These are phyloP conservation scores for Thripadectes ignobilis DNA, from an alignment of 2,797 vertebrate genomes.

Conservation along the genomic window DNA sequence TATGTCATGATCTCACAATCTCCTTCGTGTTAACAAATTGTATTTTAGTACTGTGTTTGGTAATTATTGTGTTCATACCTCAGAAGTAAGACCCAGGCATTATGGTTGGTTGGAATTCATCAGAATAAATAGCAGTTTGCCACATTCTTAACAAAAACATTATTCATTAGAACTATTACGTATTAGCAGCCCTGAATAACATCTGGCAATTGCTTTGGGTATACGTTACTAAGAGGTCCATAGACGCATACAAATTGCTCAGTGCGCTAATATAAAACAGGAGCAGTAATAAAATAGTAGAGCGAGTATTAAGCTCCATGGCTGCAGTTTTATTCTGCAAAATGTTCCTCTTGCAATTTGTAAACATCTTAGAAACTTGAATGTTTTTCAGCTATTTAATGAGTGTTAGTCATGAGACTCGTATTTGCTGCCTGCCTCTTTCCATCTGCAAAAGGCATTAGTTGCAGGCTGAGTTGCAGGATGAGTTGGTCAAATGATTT, in stretches of 20 bases:
- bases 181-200: constrained; percentile 62
- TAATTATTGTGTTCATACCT: constrained; percentile 67
- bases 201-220: constrained; percentile 62
- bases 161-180: constrained; percentile 57
- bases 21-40: constrained; percentile 56
- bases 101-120: constrained; percentile 62
- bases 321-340: constrained; percentile 57
- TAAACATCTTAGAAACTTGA: constrained; percentile 42
- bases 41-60: constrained; percentile 42
- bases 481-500: background rate
- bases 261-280: constrained; percentile 47
- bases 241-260: constrained; percentile 33
- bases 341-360: constrained; percentile 38
- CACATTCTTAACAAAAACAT: constrained; percentile 66
- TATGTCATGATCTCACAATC: constrained; percentile 6
- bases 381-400: constrained; percentile 23
- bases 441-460: background rate
- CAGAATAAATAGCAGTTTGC: constrained; percentile 65
- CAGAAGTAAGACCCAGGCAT: constrained; percentile 41
- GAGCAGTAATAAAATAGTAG: constrained; percentile 40
- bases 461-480: background rate
- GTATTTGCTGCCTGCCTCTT: background rate
- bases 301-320: constrained; percentile 53
- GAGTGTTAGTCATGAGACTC: background rate
- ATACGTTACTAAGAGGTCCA: constrained; percentile 42